A percentile compares a stretch with the other conserved stretches of the same genome.
Conservation (phyloP, 1,140 invertebrate species). For the Leptinotarsa texana region DNA sequence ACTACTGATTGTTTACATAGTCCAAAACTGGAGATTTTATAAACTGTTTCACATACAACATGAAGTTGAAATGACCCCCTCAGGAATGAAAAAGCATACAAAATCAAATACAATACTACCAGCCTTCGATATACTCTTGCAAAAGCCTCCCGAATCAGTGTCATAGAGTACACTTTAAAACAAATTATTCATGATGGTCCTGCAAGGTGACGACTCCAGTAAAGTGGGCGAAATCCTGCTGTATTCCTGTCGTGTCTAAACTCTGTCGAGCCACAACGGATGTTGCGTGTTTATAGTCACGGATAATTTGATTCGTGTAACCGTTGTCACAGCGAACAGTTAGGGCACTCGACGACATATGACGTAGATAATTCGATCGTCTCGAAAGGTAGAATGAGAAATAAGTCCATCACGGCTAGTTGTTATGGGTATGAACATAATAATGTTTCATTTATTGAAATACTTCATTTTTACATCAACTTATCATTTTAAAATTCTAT, state of each 20-base stretch:
- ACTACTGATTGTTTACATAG: no score
- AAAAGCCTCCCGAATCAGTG: not conserved
- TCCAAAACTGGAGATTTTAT: no score
- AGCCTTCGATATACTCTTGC: no score
- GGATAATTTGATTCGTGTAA: slow-evolving; percentile 51
- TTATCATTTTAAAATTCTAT: no score
- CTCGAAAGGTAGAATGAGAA: not conserved
- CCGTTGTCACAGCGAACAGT: slow-evolving; percentile 49
- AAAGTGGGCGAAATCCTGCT: not conserved
- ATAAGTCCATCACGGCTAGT: not conserved
- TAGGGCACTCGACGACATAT: slow-evolving; percentile 49
- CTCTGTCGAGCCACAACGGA: slow-evolving; percentile 15
- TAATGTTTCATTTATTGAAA: no score
- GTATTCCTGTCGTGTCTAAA: not conserved
- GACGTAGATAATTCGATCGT: slow-evolving; percentile 49
- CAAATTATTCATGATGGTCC: slow-evolving; percentile 3
- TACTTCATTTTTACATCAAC: no score
- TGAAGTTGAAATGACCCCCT: no score
- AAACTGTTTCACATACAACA: no score
- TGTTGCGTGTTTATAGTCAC: slow-evolving; percentile 24
- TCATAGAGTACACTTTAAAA: not conserved
- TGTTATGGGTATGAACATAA: no score
- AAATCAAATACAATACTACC: no score
- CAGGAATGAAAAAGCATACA: no score
- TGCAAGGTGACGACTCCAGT: not conserved